Base-by-base conservation (phyloP, 2,113 vertebrate species). In the Notarius lentiginosus region DNA sequence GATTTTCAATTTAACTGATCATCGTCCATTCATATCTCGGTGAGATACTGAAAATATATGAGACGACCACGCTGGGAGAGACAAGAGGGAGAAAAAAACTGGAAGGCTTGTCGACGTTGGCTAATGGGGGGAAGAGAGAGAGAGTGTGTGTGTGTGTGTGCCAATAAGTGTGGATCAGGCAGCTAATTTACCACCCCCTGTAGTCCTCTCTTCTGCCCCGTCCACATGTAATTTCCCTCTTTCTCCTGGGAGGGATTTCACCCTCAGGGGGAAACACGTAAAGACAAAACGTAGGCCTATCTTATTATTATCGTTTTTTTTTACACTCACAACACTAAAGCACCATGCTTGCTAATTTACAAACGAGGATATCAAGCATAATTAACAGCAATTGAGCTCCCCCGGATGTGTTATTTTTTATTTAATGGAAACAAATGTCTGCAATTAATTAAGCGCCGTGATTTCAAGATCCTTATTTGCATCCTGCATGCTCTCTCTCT, bases 1-100 rank as follows among this genome's bases (percentile, higher is more conserved):
- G 98, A 99, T 99, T 99, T 99, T 99, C 98, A 99, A 99, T 99
- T 99, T 98, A 99, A 99, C 97, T 98, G 98, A 99, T 99, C 97
- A 99, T 97, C 96, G 97, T 97, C 97, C 97, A 97, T 99, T 99
- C 97, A 98, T 98, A 99, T 99, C 96, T 97, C 97, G 96, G 97
- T 97, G 98, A 98, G 97, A 99, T 98, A n/a, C 63, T 30, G 63
- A 53, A 99, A 99, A 99, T 99, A 97, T 97, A 96, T 96, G 96
- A 88, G 96, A 94, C 94, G 95, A 95, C 96, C 97, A 97, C 97
- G 97, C 97, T 97, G 90, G 61, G 87, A 65, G 61, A 85, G 87
- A 66, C 58, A 56, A 76, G 66, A 63, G 24, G 68, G 30, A 63
- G 73, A 20, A 53, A 83, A 76, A 61, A 60, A 53, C 49, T 73